Evolutionary conservation across 2,797 vertebrate species (phyloP), one percentile per base, ranked within the genome.

Genomic region (Synaphobranchus kaupii): DNA sequence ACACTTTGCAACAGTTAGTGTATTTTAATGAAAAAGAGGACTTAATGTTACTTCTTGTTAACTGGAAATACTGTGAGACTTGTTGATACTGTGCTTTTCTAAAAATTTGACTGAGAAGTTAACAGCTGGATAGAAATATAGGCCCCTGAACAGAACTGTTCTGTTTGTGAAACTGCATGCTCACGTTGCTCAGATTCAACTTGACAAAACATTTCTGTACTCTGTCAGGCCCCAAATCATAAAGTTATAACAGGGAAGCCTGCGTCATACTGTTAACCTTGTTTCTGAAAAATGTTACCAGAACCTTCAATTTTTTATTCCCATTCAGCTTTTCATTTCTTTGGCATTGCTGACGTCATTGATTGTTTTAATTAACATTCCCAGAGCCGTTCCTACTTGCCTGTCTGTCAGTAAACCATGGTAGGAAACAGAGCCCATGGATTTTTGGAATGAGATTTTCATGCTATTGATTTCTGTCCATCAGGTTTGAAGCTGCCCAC

Each of bases 361-460:
- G 39, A 68, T 84, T 31, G 44, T 63, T 88, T 86, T 91, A 89
- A 91, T 91, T 89, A 90, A 81, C 39, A 73, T 17, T 31, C 58
- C 17, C 56, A n/a, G 12, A 48, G 60, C 22, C 0, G 12, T 10
- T 31, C 10, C 39, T 71, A 71, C 68, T 34, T 80, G 88, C 39
- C 47, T n/a, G 22, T 2, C 54, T 39, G 50, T n/a, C 48, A 25
- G 47, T 8, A 17, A 3, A 31, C 12, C n/a, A 20, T 44, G 47
- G 52, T n/a, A 83, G 31, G 84, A 17, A 85, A 81, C 39, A n/a
- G 86, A 52, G 68, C 48, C 85, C 78, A 85, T 85, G 73, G 88
- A 73, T 88, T 84, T 88, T 3, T 87, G 52, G 83, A 87, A 89
- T 88, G 68, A 88, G 85, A 90, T 90, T 88, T 88, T 88, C 68